Conservation (phyloP, 1,140 invertebrate genomes). For the Trichogramma pretiosum region DNA sequence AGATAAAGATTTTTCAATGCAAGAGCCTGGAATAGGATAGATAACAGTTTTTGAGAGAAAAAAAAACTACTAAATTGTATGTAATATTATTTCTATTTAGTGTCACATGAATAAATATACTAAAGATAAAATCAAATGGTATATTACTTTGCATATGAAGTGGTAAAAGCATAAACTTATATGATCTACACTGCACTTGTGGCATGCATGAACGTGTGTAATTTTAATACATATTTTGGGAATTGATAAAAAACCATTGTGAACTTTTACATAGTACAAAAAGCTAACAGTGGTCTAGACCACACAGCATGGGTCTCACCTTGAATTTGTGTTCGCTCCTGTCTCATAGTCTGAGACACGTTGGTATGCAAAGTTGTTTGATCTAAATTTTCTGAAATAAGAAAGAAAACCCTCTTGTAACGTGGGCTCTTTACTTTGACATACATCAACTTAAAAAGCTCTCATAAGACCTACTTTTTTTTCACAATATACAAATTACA, state of each 20-base stretch:
- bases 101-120: too few species aligned
- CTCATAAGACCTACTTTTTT: too few species aligned
- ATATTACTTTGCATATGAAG: conserved; percentile 18
- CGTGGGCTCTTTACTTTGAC: conserved; percentile 21
- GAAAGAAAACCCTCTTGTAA: conserved; percentile 45
- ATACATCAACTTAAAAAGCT: conserved; percentile 15
- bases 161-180: conserved; percentile 30
- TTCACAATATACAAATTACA: background rate
- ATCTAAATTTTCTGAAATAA: conserved; percentile 55
- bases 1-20: too few species aligned
- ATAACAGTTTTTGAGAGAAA: too few species aligned
- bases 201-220: conserved; percentile 36
- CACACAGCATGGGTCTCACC: conserved; percentile 47
- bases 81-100: too few species aligned
- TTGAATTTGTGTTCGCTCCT: conserved; percentile 49
- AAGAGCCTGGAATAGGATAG: too few species aligned
- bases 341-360: conserved; percentile 54
- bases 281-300: conserved; percentile 39
- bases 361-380: conserved; percentile 52
- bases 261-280: conserved; percentile 36
- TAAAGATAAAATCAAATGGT: too few species aligned
- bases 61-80: conserved; percentile 11
- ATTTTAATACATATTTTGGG: conserved; percentile 8
- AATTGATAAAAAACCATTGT: conserved; percentile 27
- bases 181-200: conserved; percentile 22